A percentile compares a stretch with the other conserved stretches of the same genome.
Conservation (phyloP, 2,888 invertebrate species). For the Sisyra nigra region DNA sequence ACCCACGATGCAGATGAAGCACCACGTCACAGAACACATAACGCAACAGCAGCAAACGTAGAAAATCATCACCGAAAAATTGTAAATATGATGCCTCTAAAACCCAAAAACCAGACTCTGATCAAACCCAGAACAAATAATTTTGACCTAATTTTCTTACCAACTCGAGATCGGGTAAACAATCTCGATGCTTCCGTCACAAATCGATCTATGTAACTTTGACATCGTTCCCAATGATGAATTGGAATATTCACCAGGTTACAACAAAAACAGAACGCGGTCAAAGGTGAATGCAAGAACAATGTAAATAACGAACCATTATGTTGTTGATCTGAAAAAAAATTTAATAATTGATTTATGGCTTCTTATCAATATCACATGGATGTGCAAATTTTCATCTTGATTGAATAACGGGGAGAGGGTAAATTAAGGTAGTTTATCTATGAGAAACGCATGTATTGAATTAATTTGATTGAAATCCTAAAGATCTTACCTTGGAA, state of each 20-base stretch:
- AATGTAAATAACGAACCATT: conserved; percentile 88
- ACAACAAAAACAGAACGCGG: conserved; percentile 82
- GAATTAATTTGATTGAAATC: too few relatives aligned
- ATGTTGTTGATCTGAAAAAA: conserved; percentile 52
- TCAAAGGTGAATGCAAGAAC: conserved; percentile 87
- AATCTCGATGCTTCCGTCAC: conserved; percentile 76
- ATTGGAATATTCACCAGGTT: conserved; percentile 74
- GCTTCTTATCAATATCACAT: too few relatives aligned
- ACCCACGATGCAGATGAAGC: conserved; percentile 72
- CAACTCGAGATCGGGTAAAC: conserved; percentile 65
- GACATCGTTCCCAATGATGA: conserved; percentile 81
- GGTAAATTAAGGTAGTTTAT: too few relatives aligned
- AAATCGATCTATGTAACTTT: conserved; percentile 75
- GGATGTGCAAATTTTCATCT: too few relatives aligned
- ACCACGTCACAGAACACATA: conserved; percentile 90
- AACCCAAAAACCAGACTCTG: conserved; percentile 14
- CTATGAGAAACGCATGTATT: too few relatives aligned
- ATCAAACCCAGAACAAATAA: conserved; percentile 6
- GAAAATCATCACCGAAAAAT: conserved; percentile 91
- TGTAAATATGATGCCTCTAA: conserved; percentile 55
- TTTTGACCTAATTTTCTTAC: conserved; percentile 31
- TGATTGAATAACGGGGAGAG: too few relatives aligned
- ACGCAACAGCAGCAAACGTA: conserved; percentile 72
- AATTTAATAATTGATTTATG: too few relatives aligned
- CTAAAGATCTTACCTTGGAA: conserved; percentile 67